phyloP scores from a whole-genome alignment of 2,113 vertebrate species.

The Blennius ocellaris region DNA sequence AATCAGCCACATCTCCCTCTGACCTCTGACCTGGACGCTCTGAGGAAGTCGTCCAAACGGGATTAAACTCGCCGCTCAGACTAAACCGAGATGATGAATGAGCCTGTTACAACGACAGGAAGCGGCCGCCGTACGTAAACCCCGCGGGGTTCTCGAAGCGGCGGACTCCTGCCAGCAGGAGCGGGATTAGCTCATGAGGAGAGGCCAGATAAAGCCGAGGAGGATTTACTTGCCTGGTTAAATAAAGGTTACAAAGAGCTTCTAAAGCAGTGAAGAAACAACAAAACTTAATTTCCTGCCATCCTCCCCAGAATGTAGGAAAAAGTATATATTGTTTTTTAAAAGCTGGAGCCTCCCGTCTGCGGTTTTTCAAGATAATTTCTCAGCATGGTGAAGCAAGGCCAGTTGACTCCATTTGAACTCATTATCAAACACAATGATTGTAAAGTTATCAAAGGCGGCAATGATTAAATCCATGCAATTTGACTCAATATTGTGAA shows the following conservation, averaged over 20 bases:
- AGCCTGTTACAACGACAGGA: conserved; percentile 10
- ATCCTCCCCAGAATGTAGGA: no score
- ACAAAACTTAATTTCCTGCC: conserved; percentile 2
- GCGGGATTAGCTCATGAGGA: conserved; percentile 34
- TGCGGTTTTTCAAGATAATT: no score
- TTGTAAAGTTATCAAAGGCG: no score
- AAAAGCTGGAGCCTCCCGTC: no score
- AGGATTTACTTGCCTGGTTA: conserved; percentile 25
- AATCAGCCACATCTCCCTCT: conserved; percentile 11
- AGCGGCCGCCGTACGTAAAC: conserved; percentile 32
- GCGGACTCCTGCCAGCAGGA: conserved; percentile 7
- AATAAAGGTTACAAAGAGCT: conserved; percentile 20
- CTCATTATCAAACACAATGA: no score
- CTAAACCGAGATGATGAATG: conserved; percentile 15
- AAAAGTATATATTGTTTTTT: no score
- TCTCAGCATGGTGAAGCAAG: no score
- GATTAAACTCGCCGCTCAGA: conserved; percentile 40
- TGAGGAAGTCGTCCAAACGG: conserved; percentile 10
- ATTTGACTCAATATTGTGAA: no score
- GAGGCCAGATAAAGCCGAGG: conserved; percentile 7
- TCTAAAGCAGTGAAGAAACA: conserved; percentile 23
- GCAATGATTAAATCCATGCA: no score
- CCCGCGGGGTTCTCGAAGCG: background rate
- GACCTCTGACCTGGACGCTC: conserved; percentile 24
- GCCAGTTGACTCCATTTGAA: no score